A percentile compares a stretch with the other conserved stretches of the same genome.
These are phyloP conservation scores for Cheilosia variabilis DNA, from an alignment of 2,888 invertebrate genomes.

Conservation along the genomic window DNA sequence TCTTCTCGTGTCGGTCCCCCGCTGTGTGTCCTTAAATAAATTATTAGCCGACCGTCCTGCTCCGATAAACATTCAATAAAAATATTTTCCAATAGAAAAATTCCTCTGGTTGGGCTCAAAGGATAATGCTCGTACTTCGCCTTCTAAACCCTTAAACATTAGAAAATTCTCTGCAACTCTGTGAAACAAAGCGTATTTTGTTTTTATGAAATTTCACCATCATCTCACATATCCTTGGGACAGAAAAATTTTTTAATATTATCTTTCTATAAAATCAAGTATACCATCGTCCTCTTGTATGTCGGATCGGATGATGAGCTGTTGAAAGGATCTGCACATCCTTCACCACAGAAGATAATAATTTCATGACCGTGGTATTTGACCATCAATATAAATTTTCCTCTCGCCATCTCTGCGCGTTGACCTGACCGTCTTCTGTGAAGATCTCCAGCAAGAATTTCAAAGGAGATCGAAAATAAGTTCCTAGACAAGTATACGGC, in stretches of 20 bases:
- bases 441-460: slow-evolving; percentile 3
- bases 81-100: slow-evolving; percentile 73
- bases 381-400: slow-evolving; percentile 28
- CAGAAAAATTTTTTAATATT: slow-evolving; percentile 52
- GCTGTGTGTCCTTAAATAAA: slow-evolving; percentile 48
- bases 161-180: slow-evolving; percentile 43
- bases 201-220: slow-evolving; percentile 67
- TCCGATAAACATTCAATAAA: slow-evolving; percentile 64
- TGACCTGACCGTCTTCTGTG: slow-evolving; percentile 25
- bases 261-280: slow-evolving; percentile 27
- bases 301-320: slow-evolving; percentile 26
- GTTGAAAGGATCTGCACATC: slow-evolving; percentile 50
- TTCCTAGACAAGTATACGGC: slow-evolving; percentile 4
- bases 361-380: slow-evolving; percentile 57
- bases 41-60: slow-evolving; percentile 53
- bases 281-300: background rate
- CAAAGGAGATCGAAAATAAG: slow-evolving; percentile 39
- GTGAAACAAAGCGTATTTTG: slow-evolving; percentile 53
- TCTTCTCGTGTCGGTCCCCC: slow-evolving; percentile 5
- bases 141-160: slow-evolving; percentile 35
- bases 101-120: slow-evolving; percentile 66
- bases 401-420: slow-evolving; percentile 3
- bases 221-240: slow-evolving; percentile 65
- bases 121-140: slow-evolving; percentile 42
- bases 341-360: slow-evolving; percentile 47